These are phyloP conservation scores for Scaptomyza flava DNA, from an alignment of 2,888 invertebrate genomes.

Conservation along the genomic window DNA sequence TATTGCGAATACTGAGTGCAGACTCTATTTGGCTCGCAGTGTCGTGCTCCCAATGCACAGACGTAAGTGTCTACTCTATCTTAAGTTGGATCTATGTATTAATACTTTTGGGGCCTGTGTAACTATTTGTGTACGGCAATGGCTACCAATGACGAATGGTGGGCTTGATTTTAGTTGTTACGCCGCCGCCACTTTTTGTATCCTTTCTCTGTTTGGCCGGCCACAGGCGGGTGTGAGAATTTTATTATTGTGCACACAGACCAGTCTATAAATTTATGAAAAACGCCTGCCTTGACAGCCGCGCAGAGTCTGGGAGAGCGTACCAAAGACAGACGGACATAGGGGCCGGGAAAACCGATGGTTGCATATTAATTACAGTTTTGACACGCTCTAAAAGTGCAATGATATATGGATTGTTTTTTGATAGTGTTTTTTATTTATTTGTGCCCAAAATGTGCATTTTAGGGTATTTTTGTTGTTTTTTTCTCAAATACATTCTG, in stretches of 20 bases:
- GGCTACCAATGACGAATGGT: constrained; percentile 32
- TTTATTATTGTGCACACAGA: constrained; percentile 54
- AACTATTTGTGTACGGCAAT: constrained; percentile 5
- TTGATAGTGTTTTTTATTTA: constrained; percentile 26
- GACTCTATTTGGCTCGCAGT: constrained; percentile 65
- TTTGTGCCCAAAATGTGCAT: constrained; percentile 36
- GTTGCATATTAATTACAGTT: constrained; percentile 70
- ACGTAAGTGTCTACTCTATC: neutral
- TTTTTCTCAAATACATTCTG: neutral
- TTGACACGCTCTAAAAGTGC: constrained; percentile 65
- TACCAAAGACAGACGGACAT: neutral
- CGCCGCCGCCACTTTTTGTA: constrained; percentile 29
- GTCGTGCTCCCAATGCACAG: constrained; percentile 27
- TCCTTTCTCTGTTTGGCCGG: neutral
- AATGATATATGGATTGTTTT: too few relatives aligned
- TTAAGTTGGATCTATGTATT: neutral
- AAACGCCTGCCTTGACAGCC: constrained; percentile 54
- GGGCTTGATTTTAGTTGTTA: constrained; percentile 57
- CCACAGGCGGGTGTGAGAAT: neutral
- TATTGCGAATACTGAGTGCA: constrained; percentile 72
- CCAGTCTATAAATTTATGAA: constrained; percentile 63
- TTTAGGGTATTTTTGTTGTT: constrained; percentile 16
- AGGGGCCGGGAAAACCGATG: constrained; percentile 9
- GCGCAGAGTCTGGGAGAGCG: constrained; percentile 5
- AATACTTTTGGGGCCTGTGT: neutral